Conservation (phyloP, 2,797 vertebrate genomes). For the Coregonus sp. region DNA sequence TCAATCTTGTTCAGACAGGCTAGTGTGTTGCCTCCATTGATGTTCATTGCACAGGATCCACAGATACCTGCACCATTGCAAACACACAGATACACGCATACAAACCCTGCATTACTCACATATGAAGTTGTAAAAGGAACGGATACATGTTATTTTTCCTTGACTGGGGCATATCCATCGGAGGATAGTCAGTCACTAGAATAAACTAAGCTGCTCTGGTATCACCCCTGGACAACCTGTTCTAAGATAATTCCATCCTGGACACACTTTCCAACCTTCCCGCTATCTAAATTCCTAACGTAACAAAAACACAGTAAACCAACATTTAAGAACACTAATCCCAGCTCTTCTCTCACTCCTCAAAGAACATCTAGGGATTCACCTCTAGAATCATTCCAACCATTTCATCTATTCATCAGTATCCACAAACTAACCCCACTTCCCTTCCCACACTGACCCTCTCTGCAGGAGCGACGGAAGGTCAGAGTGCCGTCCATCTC, state of each 20-base stretch:
- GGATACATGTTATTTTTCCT: neutral
- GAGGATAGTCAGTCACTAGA: neutral
- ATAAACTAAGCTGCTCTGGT: neutral
- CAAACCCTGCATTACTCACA: neutral
- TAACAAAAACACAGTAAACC: neutral
- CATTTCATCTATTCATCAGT: neutral
- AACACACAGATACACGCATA: neutral
- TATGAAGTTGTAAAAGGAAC: neutral
- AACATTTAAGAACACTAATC: neutral
- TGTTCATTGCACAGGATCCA: constrained; percentile 97
- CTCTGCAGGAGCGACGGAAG: constrained; percentile 92
- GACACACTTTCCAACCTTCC: neutral
- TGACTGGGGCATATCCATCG: neutral
- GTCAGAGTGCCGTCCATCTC: constrained; percentile 92
- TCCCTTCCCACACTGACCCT: constrained; percentile 77
- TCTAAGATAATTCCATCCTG: neutral
- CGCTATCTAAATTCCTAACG: neutral
- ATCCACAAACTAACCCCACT: neutral
- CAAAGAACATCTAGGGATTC: neutral
- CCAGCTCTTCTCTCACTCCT: neutral
- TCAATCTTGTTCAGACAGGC: constrained; percentile 91
- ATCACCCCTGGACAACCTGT: neutral
- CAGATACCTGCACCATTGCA: constrained; percentile 83
- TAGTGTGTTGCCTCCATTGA: constrained; percentile 89
- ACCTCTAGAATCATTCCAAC: neutral